Evolutionary conservation across 1,140 invertebrate species (phyloP).

Genomic region (Pseudomyrmex dendroicus): DNA sequence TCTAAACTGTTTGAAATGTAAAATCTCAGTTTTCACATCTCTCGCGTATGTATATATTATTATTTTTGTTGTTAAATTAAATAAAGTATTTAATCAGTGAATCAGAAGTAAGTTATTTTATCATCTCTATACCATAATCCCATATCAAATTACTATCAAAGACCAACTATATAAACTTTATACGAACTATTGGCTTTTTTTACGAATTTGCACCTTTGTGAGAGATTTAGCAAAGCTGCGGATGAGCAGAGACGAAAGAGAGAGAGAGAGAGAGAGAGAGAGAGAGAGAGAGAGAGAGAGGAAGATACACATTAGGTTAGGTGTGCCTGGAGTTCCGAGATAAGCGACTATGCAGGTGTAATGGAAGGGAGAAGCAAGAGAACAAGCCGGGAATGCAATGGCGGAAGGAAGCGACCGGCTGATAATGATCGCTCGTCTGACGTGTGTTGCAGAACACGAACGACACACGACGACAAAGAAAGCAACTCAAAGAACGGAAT

Average conservation of each 20-base stretch:
- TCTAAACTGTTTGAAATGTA: no score
- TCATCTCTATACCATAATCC: background rate
- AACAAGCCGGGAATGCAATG: conserved; percentile 35
- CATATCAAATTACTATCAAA: conserved; percentile 19
- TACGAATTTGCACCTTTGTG: conserved; percentile 30
- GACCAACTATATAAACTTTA: conserved; percentile 16
- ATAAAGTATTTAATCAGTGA: background rate
- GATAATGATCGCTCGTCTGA: conserved; percentile 19
- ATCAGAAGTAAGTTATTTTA: conserved; percentile 14
- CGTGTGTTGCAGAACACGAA: background rate
- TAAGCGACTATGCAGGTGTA: conserved; percentile 71
- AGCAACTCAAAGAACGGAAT: background rate
- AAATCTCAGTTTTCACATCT: background rate
- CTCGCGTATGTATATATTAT: background rate
- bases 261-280: background rate
- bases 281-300: conserved; percentile 6
- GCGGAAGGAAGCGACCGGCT: background rate
- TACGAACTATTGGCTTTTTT: conserved; percentile 36
- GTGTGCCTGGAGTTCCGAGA: conserved; percentile 72
- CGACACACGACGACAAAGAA: background rate
- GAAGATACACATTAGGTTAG: conserved; percentile 71
- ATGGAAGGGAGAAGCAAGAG: conserved; percentile 36
- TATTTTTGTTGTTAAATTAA: background rate
- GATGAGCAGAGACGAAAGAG: background rate
- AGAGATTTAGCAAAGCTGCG: background rate